Evolutionary conservation across 2,797 vertebrate genomes (phyloP), one percentile per base, ranked within the genome.

Genomic region (Muraenolepis orangiensis): DNA sequence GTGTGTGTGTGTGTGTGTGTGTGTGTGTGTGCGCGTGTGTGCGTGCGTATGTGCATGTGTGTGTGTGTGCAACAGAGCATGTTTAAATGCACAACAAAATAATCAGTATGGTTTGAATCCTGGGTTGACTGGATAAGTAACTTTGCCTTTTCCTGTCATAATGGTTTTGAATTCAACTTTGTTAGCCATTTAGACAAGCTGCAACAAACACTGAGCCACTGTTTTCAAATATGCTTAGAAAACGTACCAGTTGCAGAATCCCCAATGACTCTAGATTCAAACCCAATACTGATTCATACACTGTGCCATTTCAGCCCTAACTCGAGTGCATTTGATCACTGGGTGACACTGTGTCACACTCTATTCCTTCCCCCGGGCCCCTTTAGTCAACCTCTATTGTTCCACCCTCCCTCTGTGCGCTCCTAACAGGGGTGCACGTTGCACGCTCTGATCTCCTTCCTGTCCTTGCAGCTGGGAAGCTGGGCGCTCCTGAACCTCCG

Each of bases 371-470:
- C 78, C 78, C 81, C 73, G 36, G 26, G 26, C 28, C 74, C 72
- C 75, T 57, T 31, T 77, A 79, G 72, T 69, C 76, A 78, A 74
- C 75, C 71, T 64, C 38, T 68, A 28, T 31, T 11, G 66, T 32
- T 31, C 64, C 74, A 64, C 77, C 71, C 57, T 75, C 71, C 67
- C 46, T 2, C 67, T 66, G 5, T 51, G 73, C 29, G 74, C 72
- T 82, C 89, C 91, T 98, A 99, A 93, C 98, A 99, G 68, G 96
- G 95, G 74, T 99, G 96, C 83, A 99, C 97, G 0, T 96, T 98
- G 85, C 98, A 99, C 1, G 98, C 98, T 76, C 97, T 94, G 82
- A 99, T 95, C 93, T 99, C 97, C 88, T 98, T 99, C 91, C 97
- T 97, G 94, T 99, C 97, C 90, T 97, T 99, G 92, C 98, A 99